Evolutionary conservation across 2,113 vertebrate genomes (phyloP).

Genomic region (Brienomyrus brachyistius): DNA sequence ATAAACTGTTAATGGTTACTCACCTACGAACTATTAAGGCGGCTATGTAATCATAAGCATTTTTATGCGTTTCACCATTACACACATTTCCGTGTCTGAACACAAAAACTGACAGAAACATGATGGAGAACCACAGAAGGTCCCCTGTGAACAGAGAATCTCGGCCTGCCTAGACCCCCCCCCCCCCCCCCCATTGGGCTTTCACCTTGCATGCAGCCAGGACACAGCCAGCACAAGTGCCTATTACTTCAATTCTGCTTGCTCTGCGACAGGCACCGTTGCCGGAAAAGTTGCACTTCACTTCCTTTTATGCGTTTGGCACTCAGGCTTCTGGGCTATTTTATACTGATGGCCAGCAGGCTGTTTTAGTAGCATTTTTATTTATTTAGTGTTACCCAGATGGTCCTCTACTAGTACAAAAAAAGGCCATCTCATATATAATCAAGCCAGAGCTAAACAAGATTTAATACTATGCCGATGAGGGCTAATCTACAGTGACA

Average conservation of each 20-base stretch:
- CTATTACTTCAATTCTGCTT: not conserved
- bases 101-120: not conserved
- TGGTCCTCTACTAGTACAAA: not conserved
- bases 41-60: not conserved
- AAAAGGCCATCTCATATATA: conserved; percentile 10
- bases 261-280: not conserved
- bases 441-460: conserved; percentile 2
- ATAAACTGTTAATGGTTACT: not conserved
- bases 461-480: not conserved
- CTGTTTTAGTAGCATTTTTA: conserved; percentile 2
- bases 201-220: not conserved
- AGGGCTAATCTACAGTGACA: conserved; percentile 1
- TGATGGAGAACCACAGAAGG: not conserved
- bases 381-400: not conserved
- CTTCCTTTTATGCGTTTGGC: not conserved
- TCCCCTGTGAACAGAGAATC: not conserved
- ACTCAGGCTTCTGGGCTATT: not conserved
- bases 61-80: not conserved
- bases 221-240: not conserved
- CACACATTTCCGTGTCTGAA: not conserved
- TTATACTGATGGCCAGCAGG: conserved; percentile 1
- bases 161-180: not conserved
- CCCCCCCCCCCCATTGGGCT: not conserved
- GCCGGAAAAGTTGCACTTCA: not conserved
- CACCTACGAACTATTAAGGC: not conserved